Percentiles rank a stretch among this genome's conserved stretches.
These are phyloP conservation scores for Vesta saturnalis DNA, from an alignment of 2,888 invertebrate genomes.

Conservation along the genomic window DNA sequence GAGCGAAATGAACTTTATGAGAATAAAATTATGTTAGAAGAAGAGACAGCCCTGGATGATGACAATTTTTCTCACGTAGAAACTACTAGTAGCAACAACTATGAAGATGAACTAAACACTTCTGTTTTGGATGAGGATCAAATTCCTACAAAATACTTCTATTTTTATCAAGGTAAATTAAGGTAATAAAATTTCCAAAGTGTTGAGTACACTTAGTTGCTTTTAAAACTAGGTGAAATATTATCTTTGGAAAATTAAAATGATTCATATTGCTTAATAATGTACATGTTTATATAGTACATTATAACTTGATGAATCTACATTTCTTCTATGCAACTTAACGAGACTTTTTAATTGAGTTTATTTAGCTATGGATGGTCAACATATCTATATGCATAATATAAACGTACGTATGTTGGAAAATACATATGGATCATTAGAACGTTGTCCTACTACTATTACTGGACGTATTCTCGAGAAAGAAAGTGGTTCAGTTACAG, in stretches of 20 bases:
- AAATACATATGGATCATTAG: conserved; percentile 84
- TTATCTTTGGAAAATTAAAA: conserved; percentile 45
- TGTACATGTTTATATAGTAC: not conserved
- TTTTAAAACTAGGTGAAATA: conserved; percentile 42
- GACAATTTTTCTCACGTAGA: no score
- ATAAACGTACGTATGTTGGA: conserved; percentile 91
- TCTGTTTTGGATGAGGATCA: not conserved
- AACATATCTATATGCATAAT: conserved; percentile 90
- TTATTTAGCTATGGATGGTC: conserved; percentile 84
- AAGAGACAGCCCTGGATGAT: no score
- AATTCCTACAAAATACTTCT: conserved; percentile 59
- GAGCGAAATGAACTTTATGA: conserved; percentile 56
- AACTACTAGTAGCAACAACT: no score
- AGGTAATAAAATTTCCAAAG: conserved; percentile 42
- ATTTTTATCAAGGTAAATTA: conserved; percentile 44
- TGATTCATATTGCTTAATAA: conserved; percentile 11
- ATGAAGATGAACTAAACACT: no score
- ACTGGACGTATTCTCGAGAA: conserved; percentile 86
- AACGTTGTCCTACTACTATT: conserved; percentile 78
- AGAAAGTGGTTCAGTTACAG: conserved; percentile 85
- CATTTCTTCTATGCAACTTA: not conserved
- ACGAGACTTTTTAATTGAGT: not conserved
- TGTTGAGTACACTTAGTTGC: conserved; percentile 49
- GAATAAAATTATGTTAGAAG: no score
- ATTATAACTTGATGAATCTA: not conserved